Evolutionary conservation across 2,888 invertebrate species (phyloP).

Genomic region (Lasioglossum leucozonium): DNA sequence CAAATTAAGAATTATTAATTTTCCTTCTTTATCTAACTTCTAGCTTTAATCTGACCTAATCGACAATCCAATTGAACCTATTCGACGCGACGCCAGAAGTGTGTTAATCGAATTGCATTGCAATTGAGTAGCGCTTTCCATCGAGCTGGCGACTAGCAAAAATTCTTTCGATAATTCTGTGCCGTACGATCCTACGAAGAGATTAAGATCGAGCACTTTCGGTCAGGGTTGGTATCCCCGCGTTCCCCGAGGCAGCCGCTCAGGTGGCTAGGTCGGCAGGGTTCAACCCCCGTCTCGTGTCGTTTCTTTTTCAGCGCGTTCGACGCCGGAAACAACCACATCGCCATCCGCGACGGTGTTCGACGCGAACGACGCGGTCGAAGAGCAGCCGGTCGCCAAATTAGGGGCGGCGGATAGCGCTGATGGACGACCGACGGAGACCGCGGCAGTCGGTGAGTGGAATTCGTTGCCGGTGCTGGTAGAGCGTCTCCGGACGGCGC

Average conservation of each 20-base stretch:
- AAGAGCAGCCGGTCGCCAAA: conserved; percentile 26
- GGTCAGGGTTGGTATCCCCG: conserved; percentile 3
- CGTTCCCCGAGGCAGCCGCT: conserved; percentile 9
- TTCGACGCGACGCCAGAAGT: too few relatives aligned
- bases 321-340: conserved; percentile 37
- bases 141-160: too few relatives aligned
- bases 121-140: too few relatives aligned
- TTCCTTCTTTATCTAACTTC: too few relatives aligned
- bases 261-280: conserved; percentile 39
- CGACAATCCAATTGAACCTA: too few relatives aligned
- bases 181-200: not conserved
- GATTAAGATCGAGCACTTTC: not conserved
- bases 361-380: conserved; percentile 18
- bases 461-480: conserved; percentile 85
- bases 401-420: conserved; percentile 24
- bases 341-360: conserved; percentile 13
- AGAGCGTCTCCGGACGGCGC: conserved; percentile 84
- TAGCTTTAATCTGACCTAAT: too few relatives aligned
- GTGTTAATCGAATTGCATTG: too few relatives aligned
- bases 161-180: too few relatives aligned
- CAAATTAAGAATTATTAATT: too few relatives aligned
- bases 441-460: conserved; percentile 82
- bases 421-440: conserved; percentile 59
- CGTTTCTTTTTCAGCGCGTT: conserved; percentile 60
- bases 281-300: conserved; percentile 60